Conservation (phyloP, 2,888 invertebrate species). For the Seira musarum region DNA sequence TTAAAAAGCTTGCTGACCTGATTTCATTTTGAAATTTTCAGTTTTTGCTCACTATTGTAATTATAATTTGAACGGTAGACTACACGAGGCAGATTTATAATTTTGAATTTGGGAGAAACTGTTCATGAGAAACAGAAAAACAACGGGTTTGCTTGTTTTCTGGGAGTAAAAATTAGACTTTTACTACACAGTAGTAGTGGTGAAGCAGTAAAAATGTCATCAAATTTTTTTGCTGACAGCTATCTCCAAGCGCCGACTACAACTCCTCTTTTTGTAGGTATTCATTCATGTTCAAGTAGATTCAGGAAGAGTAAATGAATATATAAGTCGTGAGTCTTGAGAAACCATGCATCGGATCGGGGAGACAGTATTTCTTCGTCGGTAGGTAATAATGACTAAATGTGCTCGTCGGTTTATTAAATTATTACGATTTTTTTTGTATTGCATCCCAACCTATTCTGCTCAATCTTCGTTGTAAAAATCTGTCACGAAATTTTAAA, state of each 20-base stretch:
- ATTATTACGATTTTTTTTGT: neutral
- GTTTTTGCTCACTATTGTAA: too few species aligned
- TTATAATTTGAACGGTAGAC: too few species aligned
- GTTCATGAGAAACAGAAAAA: neutral
- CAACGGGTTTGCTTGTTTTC: neutral
- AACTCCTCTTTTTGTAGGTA: neutral
- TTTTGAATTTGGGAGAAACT: too few species aligned
- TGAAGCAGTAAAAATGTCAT: neutral
- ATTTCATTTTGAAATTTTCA: too few species aligned
- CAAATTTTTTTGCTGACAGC: slow-evolving; percentile 8
- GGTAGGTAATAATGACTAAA: neutral
- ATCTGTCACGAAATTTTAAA: neutral
- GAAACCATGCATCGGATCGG: neutral
- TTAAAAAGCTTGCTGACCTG: too few species aligned
- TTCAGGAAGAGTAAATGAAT: too few species aligned
- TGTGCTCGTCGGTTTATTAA: neutral
- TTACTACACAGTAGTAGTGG: neutral
- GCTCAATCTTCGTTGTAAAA: neutral
- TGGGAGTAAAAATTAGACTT: neutral
- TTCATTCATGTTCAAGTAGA: neutral
- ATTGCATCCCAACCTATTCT: neutral
- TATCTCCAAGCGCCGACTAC: neutral
- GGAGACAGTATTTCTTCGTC: neutral
- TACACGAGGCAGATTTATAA: too few species aligned
- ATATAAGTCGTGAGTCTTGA: neutral